Conservation (phyloP, 2,113 vertebrate species). For the Platichthys flesus region DNA sequence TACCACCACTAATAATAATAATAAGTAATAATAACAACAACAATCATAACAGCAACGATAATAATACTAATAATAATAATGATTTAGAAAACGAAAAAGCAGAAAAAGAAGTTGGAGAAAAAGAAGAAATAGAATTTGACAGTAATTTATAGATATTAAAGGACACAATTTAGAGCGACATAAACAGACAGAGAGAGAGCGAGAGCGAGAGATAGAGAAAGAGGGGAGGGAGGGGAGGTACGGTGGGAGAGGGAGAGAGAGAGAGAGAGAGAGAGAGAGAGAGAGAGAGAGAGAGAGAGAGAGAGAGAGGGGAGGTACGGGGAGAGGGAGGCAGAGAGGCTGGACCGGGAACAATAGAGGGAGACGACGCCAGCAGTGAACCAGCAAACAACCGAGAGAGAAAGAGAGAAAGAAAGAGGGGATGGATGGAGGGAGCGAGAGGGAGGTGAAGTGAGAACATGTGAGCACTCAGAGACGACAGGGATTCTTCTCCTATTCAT, state of each 20-base stretch:
- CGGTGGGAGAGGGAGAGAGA: not conserved
- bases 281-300: not conserved
- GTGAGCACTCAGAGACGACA: constrained; percentile 40
- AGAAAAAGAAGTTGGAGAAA: no score
- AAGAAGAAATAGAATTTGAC: no score
- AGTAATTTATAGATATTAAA: no score
- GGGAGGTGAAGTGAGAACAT: constrained; percentile 41
- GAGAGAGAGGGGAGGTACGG: not conserved
- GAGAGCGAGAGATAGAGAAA: constrained; percentile 3
- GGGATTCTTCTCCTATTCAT: not conserved
- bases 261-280: constrained; percentile 14
- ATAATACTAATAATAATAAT: not conserved
- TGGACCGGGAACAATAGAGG: constrained; percentile 80
- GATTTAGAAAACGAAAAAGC: not conserved
- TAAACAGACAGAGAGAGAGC: no score
- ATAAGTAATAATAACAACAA: no score
- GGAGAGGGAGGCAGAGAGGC: constrained; percentile 64
- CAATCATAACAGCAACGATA: no score
- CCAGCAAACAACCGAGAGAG: constrained; percentile 49
- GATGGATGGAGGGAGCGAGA: constrained; percentile 45
- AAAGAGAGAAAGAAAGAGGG: not conserved
- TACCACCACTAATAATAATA: no score
- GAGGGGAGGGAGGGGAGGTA: not conserved
- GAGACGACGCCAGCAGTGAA: constrained; percentile 62
- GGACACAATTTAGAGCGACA: no score